Evolutionary conservation across 2,888 invertebrate genomes (phyloP).

Genomic region (Chaitophorus viminalis): DNA sequence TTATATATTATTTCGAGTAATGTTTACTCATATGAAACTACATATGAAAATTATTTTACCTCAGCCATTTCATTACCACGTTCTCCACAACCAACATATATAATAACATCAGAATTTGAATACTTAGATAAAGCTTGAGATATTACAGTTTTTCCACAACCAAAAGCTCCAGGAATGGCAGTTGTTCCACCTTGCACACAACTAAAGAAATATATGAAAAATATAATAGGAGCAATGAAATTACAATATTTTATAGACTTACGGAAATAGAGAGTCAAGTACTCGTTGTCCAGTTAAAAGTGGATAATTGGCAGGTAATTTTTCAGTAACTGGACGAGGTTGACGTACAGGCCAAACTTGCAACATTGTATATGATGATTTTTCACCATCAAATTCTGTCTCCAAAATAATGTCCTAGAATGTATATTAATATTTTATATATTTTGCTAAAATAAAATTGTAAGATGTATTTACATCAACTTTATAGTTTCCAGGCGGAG

Average conservation of each 20-base stretch:
- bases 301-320: slow-evolving; percentile 98
- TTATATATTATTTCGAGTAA: no score
- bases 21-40: no score
- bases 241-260: slow-evolving; percentile 68
- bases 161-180: slow-evolving; percentile 99
- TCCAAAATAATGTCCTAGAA: slow-evolving; percentile 91
- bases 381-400: slow-evolving; percentile 98
- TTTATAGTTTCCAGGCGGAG: slow-evolving; percentile 91
- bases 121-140: slow-evolving; percentile 99
- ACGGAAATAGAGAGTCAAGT: slow-evolving; percentile 98
- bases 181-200: slow-evolving; percentile 99
- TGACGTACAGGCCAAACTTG: slow-evolving; percentile 99
- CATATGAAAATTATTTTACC: slow-evolving; percentile 67
- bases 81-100: slow-evolving; percentile 99
- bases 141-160: slow-evolving; percentile 99
- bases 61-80: slow-evolving; percentile 99
- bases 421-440: neutral
- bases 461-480: slow-evolving; percentile 78
- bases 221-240: neutral
- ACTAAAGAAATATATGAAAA: slow-evolving; percentile 68
- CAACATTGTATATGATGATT: slow-evolving; percentile 91
- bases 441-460: neutral
- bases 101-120: slow-evolving; percentile 98
- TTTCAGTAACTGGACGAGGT: slow-evolving; percentile 95
- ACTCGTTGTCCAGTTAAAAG: slow-evolving; percentile 98